Conservation (phyloP, 2,888 invertebrate genomes). For the Amphipyra berbera region DNA sequence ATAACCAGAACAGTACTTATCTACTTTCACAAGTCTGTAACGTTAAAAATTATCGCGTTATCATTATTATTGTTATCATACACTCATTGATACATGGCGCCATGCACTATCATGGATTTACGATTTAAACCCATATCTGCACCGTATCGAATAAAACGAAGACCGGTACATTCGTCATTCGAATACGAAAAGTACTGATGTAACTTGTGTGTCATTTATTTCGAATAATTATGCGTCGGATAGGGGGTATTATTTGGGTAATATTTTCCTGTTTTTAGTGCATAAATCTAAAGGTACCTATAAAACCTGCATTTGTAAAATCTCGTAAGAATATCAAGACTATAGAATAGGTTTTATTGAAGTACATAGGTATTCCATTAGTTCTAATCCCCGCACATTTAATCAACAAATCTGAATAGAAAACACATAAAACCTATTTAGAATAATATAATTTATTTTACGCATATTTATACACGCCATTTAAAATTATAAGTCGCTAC, state of each 20-base stretch:
- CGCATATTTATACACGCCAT: conserved; percentile 48
- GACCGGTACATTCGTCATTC: conserved; percentile 10
- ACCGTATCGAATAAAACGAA: conserved; percentile 23
- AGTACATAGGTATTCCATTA: conserved; percentile 30
- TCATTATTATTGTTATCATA: conserved; percentile 61
- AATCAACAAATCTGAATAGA: conserved; percentile 49
- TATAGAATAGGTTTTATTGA: conserved; percentile 11
- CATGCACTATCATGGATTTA: conserved; percentile 54
- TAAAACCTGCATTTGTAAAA: no score
- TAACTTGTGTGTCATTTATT: conserved; percentile 23
- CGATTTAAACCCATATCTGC: conserved; percentile 41
- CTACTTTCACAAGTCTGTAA: conserved; percentile 57
- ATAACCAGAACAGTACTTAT: conserved; percentile 41
- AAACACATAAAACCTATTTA: conserved; percentile 44
- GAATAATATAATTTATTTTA: conserved; percentile 35
- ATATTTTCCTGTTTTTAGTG: conserved; percentile 8
- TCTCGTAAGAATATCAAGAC: conserved; percentile 12
- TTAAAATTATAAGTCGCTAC: conserved; percentile 47
- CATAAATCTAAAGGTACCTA: no score
- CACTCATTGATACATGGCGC: conserved; percentile 69
- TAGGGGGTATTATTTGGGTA: not conserved
- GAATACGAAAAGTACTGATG: conserved; percentile 12
- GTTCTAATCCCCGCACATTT: conserved; percentile 28
- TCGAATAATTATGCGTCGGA: not conserved
- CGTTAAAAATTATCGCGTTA: conserved; percentile 62